Percentiles rank a stretch among this genome's conserved stretches.
phyloP scores from a whole-genome alignment of 2,113 vertebrate genomes.

The Microtus richardsoni region DNA sequence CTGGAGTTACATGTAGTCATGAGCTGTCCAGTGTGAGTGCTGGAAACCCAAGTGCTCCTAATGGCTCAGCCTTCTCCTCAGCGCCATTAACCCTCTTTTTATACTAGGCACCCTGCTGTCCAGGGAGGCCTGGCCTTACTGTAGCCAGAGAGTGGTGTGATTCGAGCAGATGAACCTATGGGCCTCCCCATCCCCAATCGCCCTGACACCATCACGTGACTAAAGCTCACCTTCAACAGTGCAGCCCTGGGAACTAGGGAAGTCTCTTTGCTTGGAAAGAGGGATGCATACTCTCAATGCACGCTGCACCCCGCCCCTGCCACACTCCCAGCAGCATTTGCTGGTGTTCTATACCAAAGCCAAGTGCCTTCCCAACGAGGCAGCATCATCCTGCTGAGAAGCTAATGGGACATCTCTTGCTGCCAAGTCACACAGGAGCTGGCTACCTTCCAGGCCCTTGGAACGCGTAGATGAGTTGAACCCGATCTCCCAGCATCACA shows the following conservation, averaged over 20 bases:
- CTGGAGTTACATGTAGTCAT: neutral
- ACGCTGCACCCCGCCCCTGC: neutral
- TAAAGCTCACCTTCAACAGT: neutral
- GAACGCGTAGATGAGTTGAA: neutral
- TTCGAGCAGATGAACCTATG: neutral
- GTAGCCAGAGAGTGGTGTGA: neutral
- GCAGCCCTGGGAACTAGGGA: too few relatives aligned
- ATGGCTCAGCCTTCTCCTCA: neutral
- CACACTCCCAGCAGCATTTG: neutral
- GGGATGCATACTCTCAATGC: neutral
- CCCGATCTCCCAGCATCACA: neutral
- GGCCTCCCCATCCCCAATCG: neutral
- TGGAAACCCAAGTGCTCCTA: neutral
- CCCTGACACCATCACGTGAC: rapidly evolving
- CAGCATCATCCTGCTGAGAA: neutral
- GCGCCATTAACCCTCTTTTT: neutral
- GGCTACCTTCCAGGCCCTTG: neutral
- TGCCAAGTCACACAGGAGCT: neutral
- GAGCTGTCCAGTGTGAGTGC: neutral
- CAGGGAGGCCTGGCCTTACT: neutral
- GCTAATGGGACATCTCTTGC: neutral
- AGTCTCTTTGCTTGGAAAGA: neutral
- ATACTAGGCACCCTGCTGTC: neutral
- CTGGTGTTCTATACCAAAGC: neutral
- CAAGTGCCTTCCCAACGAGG: neutral